These are phyloP conservation scores for Apocrypta bakeri DNA, from an alignment of 1,140 invertebrate species.

Conservation along the genomic window DNA sequence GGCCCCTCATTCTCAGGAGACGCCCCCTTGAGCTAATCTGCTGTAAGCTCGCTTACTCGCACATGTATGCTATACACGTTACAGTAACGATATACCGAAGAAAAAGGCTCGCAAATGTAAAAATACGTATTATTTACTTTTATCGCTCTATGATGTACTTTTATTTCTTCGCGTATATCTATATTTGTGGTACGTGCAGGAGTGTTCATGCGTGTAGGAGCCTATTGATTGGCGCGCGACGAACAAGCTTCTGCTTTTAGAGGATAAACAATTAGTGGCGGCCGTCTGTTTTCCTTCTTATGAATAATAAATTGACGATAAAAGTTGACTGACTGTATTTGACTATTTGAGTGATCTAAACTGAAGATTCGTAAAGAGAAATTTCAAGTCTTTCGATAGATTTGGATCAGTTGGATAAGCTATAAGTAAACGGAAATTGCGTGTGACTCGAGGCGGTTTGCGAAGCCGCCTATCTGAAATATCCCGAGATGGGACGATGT, in stretches of 20 bases:
- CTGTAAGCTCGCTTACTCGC: conserved; percentile 58
- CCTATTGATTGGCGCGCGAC: background rate
- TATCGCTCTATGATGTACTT: background rate
- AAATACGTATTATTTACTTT: conserved; percentile 39
- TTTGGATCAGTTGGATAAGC: too few relatives aligned
- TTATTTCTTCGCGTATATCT: background rate
- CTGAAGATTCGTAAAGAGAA: too few relatives aligned
- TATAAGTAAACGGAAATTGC: conserved; percentile 45
- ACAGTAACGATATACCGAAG: too few relatives aligned
- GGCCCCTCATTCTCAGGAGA: conserved; percentile 66
- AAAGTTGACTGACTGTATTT: too few relatives aligned
- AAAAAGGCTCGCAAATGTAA: conserved; percentile 33
- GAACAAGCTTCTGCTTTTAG: background rate
- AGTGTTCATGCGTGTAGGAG: too few relatives aligned
- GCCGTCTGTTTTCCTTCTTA: background rate
- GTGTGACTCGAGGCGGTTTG: conserved; percentile 49
- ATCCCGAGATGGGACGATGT: conserved; percentile 31
- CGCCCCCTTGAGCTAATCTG: conserved; percentile 71
- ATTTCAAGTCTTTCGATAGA: too few relatives aligned
- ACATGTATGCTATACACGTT: background rate
- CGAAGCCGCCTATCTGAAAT: conserved; percentile 46
- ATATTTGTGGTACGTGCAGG: too few relatives aligned
- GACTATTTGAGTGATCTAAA: too few relatives aligned
- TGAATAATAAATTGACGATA: background rate
- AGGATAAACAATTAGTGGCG: background rate